phyloP scores from a whole-genome alignment of 2,113 vertebrate genomes.

The Hippocampus guttulatus region DNA sequence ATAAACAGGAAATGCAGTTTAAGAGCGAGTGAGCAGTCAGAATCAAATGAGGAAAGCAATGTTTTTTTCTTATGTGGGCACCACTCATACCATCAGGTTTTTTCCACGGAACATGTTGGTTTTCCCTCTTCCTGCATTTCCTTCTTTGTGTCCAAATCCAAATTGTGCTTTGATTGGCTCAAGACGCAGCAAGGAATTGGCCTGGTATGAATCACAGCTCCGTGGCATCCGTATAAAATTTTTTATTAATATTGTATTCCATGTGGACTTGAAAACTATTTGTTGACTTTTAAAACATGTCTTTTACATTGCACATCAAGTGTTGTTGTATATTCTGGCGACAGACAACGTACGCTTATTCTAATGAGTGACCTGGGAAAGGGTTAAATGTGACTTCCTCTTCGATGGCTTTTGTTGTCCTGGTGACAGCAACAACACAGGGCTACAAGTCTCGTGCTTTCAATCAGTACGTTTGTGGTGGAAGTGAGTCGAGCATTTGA shows the following conservation, averaged over 20 bases:
- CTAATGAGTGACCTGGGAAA: background rate
- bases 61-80: conserved; percentile 35
- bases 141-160: background rate
- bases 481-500: background rate
- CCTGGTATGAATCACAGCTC: background rate
- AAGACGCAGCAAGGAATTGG: conserved; percentile 10
- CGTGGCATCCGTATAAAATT: background rate
- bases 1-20: conserved; percentile 26
- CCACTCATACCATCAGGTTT: conserved; percentile 40
- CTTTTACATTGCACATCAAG: background rate
- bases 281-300: background rate
- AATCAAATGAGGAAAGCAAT: conserved; percentile 36
- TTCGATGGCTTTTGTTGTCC: background rate
- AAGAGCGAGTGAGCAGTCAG: conserved; percentile 26
- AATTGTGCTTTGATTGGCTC: conserved; percentile 13
- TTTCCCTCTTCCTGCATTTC: conserved; percentile 21
- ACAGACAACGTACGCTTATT: background rate
- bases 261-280: background rate
- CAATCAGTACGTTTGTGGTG: background rate
- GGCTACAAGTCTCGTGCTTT: background rate
- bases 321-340: background rate
- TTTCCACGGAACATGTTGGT: conserved; percentile 53
- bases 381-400: conserved; percentile 6
- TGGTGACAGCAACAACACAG: background rate
- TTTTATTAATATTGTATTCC: background rate